Base-by-base conservation (phyloP, 30 jellyfish, hydroid and myxozoan genomes). In the Cassiopea xamachana region DNA sequence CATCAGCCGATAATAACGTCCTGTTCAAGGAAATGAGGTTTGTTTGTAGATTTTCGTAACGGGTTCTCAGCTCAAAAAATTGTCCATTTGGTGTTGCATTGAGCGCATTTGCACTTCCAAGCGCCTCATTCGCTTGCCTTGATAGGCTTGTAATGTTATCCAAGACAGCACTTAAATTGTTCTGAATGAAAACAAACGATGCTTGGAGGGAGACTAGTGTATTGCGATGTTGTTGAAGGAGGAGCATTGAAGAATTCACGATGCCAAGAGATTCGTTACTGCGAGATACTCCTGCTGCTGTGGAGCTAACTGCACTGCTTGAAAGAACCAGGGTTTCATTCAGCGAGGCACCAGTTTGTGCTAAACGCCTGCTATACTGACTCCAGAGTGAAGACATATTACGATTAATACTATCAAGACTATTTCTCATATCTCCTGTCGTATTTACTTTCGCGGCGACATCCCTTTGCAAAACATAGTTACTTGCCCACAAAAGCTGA, bases 401-500 rank as follows among this genome's bases (percentile, higher is more conserved):
- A 10, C 46, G 58, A 48, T 89, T 43, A 1, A 60, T 45, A 1
- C 47, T 45, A 60, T 46, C 47, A 44, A 88, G 70, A 10, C 69
- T 74, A 46, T 17, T n/a, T 48, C 18, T 51, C 82, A 73, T 48
- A 13, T 27, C 55, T 15, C 50, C 82, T 1, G 91, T 71, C 5
- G 73, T 39, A 51, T 88, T 80, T 5, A 51, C 74, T 47, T 71
- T 68, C 59, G 75, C 67, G 7, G 59, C 43, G 48, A 80, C 81
- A 71, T 88, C 91, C 51, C 69, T 72, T 17, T 88, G 87, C 60
- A 88, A 59, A 48, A 88, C 83, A 58, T 88, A 80, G 17, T 27
- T 19, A 77, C 96, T 81, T 14, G 82, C 96, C 96, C 96, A 88
- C 6, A 88, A 73, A 12, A 88, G 87, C 74, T 72, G 75, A 51